Evolutionary conservation across 2,888 invertebrate species (phyloP), one percentile per base, ranked within the genome.

Genomic region (Celastrina argiolus): DNA sequence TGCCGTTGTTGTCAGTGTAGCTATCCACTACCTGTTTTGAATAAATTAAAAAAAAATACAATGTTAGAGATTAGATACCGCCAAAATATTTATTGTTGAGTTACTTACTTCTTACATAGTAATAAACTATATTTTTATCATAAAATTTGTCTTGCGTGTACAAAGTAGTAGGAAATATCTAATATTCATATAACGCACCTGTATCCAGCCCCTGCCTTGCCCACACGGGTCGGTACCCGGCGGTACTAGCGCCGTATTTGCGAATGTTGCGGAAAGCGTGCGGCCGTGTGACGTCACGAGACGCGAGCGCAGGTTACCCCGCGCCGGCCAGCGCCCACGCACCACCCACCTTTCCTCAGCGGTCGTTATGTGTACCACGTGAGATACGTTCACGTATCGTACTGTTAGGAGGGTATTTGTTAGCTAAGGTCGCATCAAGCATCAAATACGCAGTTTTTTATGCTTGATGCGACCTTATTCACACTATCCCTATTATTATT

Each of bases 1-100:
- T 94, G 41, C 95, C 95, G 80, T 95, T 95, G 72, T 87, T 88
- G 74, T 95, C 95, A 0, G 94, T 93, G 82, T 95, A 95, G 79
- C 93, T 94, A 81, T 95, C 95, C 73, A 87, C 92, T 18, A 93
- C 91, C 93, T 93, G 75, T 2, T 56, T 61, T 64, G 58, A 56
- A n/a, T 39, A 36, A 51, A 12, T 16, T 16, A 42, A 42, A 42
- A 16, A 16, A 42, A 14, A 2, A 14, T 14, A 14, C n/a, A n/a
- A n/a, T n/a, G 31, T 31, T 31, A 31, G 31, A 4, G 31, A 31
- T 7, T 31, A 31, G 7, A 28, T 28, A 28, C 28, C 7, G 31
- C 31, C 31, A 31, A 31, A 2, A 31, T 31, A 31, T 31, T 31
- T 31, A 28, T 2, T 5, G 5, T 28, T 31, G 31, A 31, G 31